A percentile compares a stretch with the other conserved stretches of the same genome.
These are phyloP conservation scores for Valencia hispanica DNA, from an alignment of 2,797 vertebrate genomes.

Conservation along the genomic window DNA sequence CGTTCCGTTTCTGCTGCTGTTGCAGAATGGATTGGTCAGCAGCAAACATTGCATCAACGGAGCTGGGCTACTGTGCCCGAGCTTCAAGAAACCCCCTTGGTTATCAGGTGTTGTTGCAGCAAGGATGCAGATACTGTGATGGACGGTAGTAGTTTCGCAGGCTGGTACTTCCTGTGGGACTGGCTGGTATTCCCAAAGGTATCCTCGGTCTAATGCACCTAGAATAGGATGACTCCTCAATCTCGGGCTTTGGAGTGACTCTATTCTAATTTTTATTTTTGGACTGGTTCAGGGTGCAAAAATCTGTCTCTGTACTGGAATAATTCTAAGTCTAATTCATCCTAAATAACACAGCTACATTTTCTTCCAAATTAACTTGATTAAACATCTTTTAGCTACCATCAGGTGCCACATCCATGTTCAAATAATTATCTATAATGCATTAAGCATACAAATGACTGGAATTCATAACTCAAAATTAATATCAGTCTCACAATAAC, in stretches of 20 bases:
- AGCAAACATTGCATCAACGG: conserved; percentile 58
- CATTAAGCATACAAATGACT: too few species aligned
- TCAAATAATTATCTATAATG: too few species aligned
- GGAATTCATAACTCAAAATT: too few species aligned
- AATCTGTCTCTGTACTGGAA: neutral
- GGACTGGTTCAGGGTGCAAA: conserved; percentile 6
- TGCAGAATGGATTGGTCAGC: conserved; percentile 70
- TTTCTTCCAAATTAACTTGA: conserved; percentile 19
- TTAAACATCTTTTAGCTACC: neutral
- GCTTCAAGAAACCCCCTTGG: conserved; percentile 47
- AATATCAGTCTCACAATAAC: too few species aligned
- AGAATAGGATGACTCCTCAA: conserved; percentile 27
- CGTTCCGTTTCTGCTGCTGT: conserved; percentile 42
- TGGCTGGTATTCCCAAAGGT: conserved; percentile 22
- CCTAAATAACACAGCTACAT: neutral
- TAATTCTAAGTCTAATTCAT: conserved; percentile 3
- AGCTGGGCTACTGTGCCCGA: conserved; percentile 39
- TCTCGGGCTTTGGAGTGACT: conserved; percentile 28
- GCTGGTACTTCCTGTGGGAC: conserved; percentile 31
- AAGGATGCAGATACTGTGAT: conserved; percentile 23
- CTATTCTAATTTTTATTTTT: conserved; percentile 14
- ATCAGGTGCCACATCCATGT: too few species aligned
- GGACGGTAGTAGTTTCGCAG: conserved; percentile 32
- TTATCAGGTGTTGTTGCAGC: conserved; percentile 45
- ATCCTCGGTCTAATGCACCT: conserved; percentile 15